Percentiles rank a stretch among this genome's conserved stretches.
phyloP scores from a whole-genome alignment of 2,888 invertebrate species.

The Scrobipalpa costella region DNA sequence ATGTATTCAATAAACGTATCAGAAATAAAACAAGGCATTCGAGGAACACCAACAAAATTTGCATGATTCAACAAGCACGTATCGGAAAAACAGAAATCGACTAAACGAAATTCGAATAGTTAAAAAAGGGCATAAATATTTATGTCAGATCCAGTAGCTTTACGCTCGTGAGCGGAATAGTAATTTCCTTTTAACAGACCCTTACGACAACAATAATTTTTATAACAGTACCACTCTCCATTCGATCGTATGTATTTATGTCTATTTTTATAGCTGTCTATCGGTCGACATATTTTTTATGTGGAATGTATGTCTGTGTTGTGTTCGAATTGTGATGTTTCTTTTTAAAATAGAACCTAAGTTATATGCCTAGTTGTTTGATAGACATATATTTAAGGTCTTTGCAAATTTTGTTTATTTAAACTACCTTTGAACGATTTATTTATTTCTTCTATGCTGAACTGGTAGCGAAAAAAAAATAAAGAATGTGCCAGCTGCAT shows the following conservation, averaged over 20 bases:
- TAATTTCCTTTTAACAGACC: conserved; percentile 65
- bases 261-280: conserved; percentile 36
- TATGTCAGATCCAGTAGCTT: conserved; percentile 45
- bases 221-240: conserved; percentile 39
- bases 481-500: no score
- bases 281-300: conserved; percentile 19
- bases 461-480: no score
- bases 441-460: no score
- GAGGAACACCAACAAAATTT: no score
- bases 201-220: conserved; percentile 57
- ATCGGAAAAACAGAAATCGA: not conserved
- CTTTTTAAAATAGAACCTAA: no score
- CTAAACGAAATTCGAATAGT: not conserved
- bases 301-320: not conserved
- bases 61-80: no score
- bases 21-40: no score
- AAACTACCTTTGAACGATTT: no score
- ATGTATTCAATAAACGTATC: no score
- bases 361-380: no score
- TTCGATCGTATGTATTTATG: conserved; percentile 32
- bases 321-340: not conserved
- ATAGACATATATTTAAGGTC: no score
- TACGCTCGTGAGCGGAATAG: conserved; percentile 54
- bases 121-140: conserved; percentile 22
- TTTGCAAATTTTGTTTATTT: no score